Percentiles rank a stretch among this genome's conserved stretches.
These are phyloP conservation scores for Hemistola chrysoprasaria DNA, from an alignment of 2,888 invertebrate genomes.

Conservation along the genomic window DNA sequence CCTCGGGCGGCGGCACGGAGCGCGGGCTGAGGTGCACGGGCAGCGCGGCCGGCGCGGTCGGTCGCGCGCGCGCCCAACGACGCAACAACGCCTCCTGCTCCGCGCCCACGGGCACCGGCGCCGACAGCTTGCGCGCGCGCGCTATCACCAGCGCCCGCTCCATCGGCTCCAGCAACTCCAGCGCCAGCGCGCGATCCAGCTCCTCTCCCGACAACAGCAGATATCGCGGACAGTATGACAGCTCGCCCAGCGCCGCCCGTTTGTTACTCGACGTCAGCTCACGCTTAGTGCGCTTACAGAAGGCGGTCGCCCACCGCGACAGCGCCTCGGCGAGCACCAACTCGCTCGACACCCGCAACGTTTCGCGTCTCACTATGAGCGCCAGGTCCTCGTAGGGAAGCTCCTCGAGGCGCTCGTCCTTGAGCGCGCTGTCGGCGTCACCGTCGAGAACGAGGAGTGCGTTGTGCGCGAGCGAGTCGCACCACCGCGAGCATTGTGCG, in stretches of 20 bases:
- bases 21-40: conserved; percentile 71
- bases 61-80: conserved; percentile 69
- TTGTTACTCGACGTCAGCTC: conserved; percentile 71
- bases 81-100: conserved; percentile 70
- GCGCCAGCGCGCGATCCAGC: conserved; percentile 79
- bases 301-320: conserved; percentile 76
- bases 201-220: conserved; percentile 85
- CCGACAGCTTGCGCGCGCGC: conserved; percentile 64
- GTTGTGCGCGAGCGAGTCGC: conserved; percentile 84
- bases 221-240: conserved; percentile 85
- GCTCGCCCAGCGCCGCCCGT: conserved; percentile 70
- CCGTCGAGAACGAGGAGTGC: conserved; percentile 82
- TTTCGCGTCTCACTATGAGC: conserved; percentile 85
- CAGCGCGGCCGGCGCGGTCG: conserved; percentile 62
- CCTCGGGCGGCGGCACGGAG: conserved; percentile 58
- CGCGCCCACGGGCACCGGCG: conserved; percentile 70
- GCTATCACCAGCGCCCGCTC: conserved; percentile 70
- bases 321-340: conserved; percentile 83
- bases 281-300: conserved; percentile 68
- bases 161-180: conserved; percentile 72
- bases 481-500: conserved; percentile 74
- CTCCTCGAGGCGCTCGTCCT: conserved; percentile 74
- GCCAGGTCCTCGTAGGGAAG: conserved; percentile 84
- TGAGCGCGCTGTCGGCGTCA: conserved; percentile 63
- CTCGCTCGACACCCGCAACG: conserved; percentile 85